Conservation (phyloP, 2,888 invertebrate species). For the Mesorhabditis sp. region DNA sequence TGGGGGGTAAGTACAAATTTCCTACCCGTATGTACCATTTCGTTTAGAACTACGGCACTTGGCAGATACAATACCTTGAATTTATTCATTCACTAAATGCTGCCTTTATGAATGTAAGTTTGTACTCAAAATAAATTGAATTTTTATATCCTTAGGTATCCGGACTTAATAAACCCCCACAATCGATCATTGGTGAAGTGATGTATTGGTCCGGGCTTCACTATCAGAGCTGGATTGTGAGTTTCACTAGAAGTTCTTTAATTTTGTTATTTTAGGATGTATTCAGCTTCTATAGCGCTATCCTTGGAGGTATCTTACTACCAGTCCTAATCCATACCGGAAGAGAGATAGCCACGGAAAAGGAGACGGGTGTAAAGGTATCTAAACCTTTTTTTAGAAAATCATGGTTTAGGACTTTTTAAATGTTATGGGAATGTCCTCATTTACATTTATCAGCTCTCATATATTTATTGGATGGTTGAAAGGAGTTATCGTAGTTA, state of each 20-base stretch:
- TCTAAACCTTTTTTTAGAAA: background rate
- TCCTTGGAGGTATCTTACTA: background rate
- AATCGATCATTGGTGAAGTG: background rate
- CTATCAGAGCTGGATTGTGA: background rate
- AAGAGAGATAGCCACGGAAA: background rate
- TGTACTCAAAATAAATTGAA: background rate
- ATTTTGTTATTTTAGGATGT: background rate
- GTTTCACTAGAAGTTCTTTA: background rate
- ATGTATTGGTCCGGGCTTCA: background rate
- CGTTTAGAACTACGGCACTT: background rate
- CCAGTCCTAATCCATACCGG: background rate
- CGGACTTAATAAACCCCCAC: background rate
- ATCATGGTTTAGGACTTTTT: background rate
- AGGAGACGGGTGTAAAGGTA: background rate
- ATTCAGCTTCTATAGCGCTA: background rate
- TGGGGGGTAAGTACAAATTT: too few species aligned
- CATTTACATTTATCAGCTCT: slow-evolving; percentile 4
- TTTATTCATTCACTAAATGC: background rate
- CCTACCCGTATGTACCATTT: too few species aligned
- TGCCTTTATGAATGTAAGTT: background rate
- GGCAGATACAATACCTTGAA: background rate
- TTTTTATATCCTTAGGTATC: background rate
- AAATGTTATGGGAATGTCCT: background rate
- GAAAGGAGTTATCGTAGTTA: slow-evolving; percentile 3
- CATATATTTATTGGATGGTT: background rate